Evolutionary conservation across 2,888 invertebrate genomes (phyloP), one percentile per base, ranked within the genome.

Genomic region (Callinectes sapidus): DNA sequence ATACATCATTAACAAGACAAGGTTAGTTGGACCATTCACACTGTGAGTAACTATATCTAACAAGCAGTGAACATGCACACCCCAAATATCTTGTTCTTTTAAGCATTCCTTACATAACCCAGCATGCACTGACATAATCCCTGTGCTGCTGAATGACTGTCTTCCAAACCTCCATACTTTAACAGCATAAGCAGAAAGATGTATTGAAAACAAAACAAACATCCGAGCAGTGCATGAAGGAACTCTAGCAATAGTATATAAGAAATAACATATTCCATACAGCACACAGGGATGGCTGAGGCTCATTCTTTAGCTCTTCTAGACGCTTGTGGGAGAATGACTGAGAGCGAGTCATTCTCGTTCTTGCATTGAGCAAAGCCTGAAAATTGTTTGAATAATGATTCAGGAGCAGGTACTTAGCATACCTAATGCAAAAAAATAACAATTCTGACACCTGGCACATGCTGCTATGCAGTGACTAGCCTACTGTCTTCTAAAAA

Each of bases 261-360:
- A 88, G 61, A 88, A 85, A 90, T 85, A 85, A 90, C 48, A 61
- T 48, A 90, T 85, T 61, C 86, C 87, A 91, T 91, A 87, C 87
- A 91, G 91, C 71, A 77, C 88, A 88, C 77, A 91, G 88, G 42
- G 54, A 88, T 91, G 88, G 77, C 48, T 66, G 54, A 48, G 39
- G 61, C 87, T 91, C 91, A 61, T 88, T 91, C 71, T 91, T 91
- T 88, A 88, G 92, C 91, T 85, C 92, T 48, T 92, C 92, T 23
- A 92, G 92, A n/a, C 89, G 89, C 85, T 85, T 92, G 92, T 92
- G 92, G 85, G 89, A 92, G 85, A 92, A 92, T 61, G 92, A 92
- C 89, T 85, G 77, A 85, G 92, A 92, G 35, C 92, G 92, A 90
- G 92, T 89, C 89, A 92, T 90, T 90, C 89, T 92, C n/a, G 92